Evolutionary conservation across 2,797 vertebrate species (phyloP), one percentile per base, ranked within the genome.

Genomic region (Tenualosa ilisha): DNA sequence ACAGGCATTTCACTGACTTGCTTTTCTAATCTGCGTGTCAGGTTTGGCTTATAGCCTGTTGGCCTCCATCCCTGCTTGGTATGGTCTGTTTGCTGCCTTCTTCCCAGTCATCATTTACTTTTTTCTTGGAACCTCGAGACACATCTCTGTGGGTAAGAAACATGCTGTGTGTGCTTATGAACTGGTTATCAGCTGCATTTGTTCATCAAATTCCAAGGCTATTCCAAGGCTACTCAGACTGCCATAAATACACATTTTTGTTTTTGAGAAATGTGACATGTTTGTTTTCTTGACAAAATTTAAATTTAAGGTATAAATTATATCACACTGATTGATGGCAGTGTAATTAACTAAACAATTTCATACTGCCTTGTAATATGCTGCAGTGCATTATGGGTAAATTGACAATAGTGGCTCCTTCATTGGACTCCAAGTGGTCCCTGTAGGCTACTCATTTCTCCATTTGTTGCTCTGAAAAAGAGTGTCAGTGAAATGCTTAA

Each of bases 61-160:
- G 89, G 98, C 97, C 84, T 96, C 94, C 0, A 88, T 99, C 0
- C 95, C 97, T 0, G 94, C 97, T 0, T 90, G 93, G 91, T 98
- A 99, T 2, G 98, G 98, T 3, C 94, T 99, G 79, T 99, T 97
- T 87, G 94, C 98, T 0, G 97, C 97, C 6, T 99, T 99, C 93
- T 99, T 98, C 88, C 97, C 98, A 2, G 88, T 96, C 1, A 22
- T 99, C 84, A 88, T 94, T 37, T 99, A 99, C 93, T 97, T 98
- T 90, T 96, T 99, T 91, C 91, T 99, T 54, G 98, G 98, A 53
- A 99, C 98, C 83, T 99, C 98, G 22, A 96, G 94, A 89, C 98
- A 99, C 91, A 98, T 99, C 92, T 98, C 98, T 88, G 97, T 96
- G 17, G 98, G 98, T 99, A 92, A 97, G 97, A 3, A 13, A 11